A percentile compares a stretch with the other conserved stretches of the same genome.
These are phyloP conservation scores for Anoplolepis gracilipes DNA, from an alignment of 1,140 invertebrate genomes.

Conservation along the genomic window DNA sequence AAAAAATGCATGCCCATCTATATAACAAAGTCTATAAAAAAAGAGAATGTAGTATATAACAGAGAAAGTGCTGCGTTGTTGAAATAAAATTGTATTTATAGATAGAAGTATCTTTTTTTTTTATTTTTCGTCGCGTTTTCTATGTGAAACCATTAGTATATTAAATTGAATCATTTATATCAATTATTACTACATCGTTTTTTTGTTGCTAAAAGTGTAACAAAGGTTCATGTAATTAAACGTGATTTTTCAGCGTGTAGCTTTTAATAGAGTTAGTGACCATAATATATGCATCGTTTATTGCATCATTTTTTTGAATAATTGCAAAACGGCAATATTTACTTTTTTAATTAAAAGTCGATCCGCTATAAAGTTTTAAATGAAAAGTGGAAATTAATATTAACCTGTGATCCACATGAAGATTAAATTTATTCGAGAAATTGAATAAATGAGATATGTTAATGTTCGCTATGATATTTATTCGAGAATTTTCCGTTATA, in stretches of 20 bases:
- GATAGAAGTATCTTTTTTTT: background rate
- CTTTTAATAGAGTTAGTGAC: background rate
- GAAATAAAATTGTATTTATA: conserved; percentile 42
- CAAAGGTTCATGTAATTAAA: background rate
- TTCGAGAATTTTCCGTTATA: background rate
- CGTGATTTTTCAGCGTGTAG: background rate
- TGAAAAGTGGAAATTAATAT: conserved; percentile 19
- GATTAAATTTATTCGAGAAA: conserved; percentile 37
- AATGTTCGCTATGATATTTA: background rate
- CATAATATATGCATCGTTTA: conserved; percentile 24
- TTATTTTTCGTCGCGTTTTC: background rate
- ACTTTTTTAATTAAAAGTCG: conserved; percentile 9
- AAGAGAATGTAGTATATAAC: background rate
- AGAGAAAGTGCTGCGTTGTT: background rate
- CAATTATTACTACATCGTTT: background rate
- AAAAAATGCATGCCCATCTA: conserved; percentile 52
- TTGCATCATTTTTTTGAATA: conserved; percentile 7
- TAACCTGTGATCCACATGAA: background rate
- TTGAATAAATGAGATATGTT: conserved; percentile 14
- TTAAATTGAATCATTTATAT: background rate
- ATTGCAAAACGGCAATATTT: background rate
- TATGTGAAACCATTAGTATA: background rate
- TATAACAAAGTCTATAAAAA: conserved; percentile 47
- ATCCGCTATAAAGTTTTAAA: conserved; percentile 1
- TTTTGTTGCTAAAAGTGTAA: background rate